Conservation (phyloP, 2,888 invertebrate genomes). For the Campopleginae sp. region DNA sequence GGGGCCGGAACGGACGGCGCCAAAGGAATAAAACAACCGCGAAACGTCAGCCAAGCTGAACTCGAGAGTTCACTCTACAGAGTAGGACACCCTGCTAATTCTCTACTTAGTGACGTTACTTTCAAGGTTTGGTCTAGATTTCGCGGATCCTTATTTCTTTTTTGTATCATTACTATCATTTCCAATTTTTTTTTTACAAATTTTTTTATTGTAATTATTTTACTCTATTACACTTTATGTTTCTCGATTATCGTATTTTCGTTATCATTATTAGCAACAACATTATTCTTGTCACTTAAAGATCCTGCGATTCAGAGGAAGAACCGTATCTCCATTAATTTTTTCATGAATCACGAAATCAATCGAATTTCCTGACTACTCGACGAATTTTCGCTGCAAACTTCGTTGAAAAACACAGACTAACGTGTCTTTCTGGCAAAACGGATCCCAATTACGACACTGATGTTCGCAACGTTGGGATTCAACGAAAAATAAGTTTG, state of each 20-base stretch:
- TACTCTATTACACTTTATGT: conserved; percentile 12
- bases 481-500: too few relatives aligned
- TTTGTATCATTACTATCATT: conserved; percentile 50
- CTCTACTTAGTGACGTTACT: conserved; percentile 84
- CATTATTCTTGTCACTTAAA: conserved; percentile 18
- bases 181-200: conserved; percentile 40
- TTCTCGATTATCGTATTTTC: conserved; percentile 61
- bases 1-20: conserved; percentile 65
- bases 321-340: neutral
- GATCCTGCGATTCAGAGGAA: conserved; percentile 21
- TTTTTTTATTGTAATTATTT: conserved; percentile 26
- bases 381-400: neutral
- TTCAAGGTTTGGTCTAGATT: conserved; percentile 83
- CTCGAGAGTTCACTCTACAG: conserved; percentile 94
- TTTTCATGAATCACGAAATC: neutral
- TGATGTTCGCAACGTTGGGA: too few relatives aligned
- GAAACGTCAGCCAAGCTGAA: conserved; percentile 93
- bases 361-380: neutral
- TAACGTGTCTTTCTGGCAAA: neutral
- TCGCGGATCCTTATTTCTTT: conserved; percentile 77
- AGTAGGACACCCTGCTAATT: conserved; percentile 86
- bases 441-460: too few relatives aligned
- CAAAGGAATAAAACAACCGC: conserved; percentile 79
- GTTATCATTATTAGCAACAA: conserved; percentile 30
- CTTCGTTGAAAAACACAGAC: neutral